Conservation (phyloP, 2,797 vertebrate species). For the Botia kubotai region DNA sequence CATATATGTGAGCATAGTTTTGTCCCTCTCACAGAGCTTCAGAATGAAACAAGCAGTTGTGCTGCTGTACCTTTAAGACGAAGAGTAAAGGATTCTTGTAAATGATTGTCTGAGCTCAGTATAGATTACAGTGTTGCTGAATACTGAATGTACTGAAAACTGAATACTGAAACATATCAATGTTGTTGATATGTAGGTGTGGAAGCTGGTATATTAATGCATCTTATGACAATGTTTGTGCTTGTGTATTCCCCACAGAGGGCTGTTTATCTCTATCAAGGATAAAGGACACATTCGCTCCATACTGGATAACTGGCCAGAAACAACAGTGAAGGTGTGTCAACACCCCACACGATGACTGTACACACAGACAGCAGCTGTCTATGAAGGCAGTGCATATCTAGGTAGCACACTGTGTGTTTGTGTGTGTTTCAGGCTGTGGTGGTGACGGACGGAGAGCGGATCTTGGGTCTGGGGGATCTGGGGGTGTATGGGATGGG, state of each 20-base stretch:
- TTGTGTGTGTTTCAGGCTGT: constrained; percentile 82
- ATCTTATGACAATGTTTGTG: background rate
- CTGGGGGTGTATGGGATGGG: constrained; percentile 98
- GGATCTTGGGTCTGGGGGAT: constrained; percentile 95
- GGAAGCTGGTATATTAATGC: no score
- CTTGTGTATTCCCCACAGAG: constrained; percentile 76
- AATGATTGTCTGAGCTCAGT: no score
- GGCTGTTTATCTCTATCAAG: constrained; percentile 94
- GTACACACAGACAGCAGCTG: no score
- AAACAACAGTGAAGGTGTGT: constrained; percentile 89
- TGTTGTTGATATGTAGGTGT: no score
- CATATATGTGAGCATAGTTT: no score
- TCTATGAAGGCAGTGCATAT: background rate
- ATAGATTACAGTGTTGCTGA: no score
- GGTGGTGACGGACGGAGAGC: constrained; percentile 96
- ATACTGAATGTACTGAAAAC: no score
- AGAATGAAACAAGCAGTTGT: no score
- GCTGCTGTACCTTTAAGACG: no score
- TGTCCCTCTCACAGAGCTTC: background rate
- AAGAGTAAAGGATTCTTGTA: no score
- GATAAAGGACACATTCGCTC: constrained; percentile 94
- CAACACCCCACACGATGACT: background rate
- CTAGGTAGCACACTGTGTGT: background rate
- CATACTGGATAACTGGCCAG: constrained; percentile 97
- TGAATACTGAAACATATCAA: no score